phyloP scores from a whole-genome alignment of 37 sponge, comb jelly and placozoan species.

The Petrosia ficiformis region DNA sequence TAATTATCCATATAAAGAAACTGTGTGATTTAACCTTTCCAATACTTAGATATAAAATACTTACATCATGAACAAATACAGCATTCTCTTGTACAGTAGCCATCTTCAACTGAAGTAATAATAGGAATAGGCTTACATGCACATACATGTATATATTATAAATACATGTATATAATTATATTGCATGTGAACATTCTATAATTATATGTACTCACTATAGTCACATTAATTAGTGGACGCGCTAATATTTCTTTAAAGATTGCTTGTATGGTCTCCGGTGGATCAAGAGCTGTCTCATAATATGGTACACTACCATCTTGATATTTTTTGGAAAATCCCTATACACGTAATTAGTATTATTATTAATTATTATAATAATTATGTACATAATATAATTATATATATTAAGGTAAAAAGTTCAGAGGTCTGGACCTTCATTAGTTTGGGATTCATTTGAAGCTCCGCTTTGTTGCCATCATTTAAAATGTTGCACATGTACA shows the following conservation, averaged over 20 bases:
- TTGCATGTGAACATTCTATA: background rate
- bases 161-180: too few relatives aligned
- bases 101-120: constrained; percentile 17
- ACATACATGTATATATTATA: too few relatives aligned
- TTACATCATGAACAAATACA: constrained; percentile 46
- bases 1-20: background rate
- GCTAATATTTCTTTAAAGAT: constrained; percentile 63
- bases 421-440: too few relatives aligned
- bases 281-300: constrained; percentile 39
- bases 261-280: constrained; percentile 18
- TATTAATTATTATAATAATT: background rate
- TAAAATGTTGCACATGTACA: too few relatives aligned
- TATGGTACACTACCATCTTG: constrained; percentile 24
- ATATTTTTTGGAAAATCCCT: background rate
- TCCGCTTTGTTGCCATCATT: too few relatives aligned
- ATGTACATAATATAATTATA: background rate
- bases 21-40: background rate
- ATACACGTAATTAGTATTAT: background rate
- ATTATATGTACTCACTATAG: constrained; percentile 45
- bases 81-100: constrained; percentile 47
- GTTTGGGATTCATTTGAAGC: too few relatives aligned
- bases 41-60: constrained; percentile 11
- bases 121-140: background rate
- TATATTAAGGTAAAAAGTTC: too few relatives aligned
- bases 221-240: constrained; percentile 58